A percentile compares a stretch with the other conserved stretches of the same genome.
Evolutionary conservation across 2,888 invertebrate genomes (phyloP).

Genomic region (Thelaira solivaga): DNA sequence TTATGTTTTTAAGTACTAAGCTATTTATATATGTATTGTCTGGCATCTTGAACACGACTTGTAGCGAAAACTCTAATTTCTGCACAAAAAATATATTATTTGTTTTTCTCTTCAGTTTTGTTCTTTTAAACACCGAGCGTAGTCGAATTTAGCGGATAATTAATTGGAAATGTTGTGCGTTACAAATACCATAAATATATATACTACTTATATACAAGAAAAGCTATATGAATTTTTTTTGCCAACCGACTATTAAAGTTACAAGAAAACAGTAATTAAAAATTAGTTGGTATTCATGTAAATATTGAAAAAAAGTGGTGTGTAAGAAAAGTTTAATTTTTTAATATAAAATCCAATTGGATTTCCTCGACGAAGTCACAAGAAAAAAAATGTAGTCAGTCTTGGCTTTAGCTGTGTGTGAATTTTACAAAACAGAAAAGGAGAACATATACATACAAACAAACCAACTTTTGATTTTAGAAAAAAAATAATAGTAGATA

Average conservation of each 20-base stretch:
- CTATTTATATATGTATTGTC: too few species aligned
- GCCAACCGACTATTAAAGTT: neutral
- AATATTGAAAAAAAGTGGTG: neutral
- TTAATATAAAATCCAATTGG: slow-evolving; percentile 42
- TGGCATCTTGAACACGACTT: too few species aligned
- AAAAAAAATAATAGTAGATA: slow-evolving; percentile 41
- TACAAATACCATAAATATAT: slow-evolving; percentile 10
- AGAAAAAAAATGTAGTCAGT: slow-evolving; percentile 1
- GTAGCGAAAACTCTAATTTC: slow-evolving; percentile 24
- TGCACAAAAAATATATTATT: slow-evolving; percentile 42
- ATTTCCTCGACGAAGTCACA: neutral
- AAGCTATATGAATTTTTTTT: slow-evolving; percentile 38
- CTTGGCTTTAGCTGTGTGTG: neutral
- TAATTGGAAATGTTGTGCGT: neutral
- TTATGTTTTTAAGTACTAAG: too few species aligned
- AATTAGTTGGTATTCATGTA: neutral
- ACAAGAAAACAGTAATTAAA: neutral
- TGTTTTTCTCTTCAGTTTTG: slow-evolving; percentile 47
- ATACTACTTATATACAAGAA: slow-evolving; percentile 23
- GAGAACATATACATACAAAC: neutral
- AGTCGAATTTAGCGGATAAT: neutral
- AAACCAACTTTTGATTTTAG: neutral
- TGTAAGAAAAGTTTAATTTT: too few species aligned
- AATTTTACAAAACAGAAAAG: neutral
- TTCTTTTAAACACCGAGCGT: slow-evolving; percentile 52